A percentile compares a stretch with the other conserved stretches of the same genome.
These are phyloP conservation scores for Anguilla obscura DNA, from an alignment of 2,797 vertebrate species.

Conservation along the genomic window DNA sequence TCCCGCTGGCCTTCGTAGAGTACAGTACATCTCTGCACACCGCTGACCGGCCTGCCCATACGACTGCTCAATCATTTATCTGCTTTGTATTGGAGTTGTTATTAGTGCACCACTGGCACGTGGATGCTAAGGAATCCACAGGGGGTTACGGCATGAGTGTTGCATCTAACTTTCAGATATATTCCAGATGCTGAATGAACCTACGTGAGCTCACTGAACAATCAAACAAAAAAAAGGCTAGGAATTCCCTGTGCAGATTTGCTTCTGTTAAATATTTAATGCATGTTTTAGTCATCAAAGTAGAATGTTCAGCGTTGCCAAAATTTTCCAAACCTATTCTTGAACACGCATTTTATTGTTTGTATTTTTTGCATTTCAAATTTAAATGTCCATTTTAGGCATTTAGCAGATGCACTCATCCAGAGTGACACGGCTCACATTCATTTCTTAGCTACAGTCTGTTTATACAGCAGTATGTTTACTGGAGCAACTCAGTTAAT, in stretches of 20 bases:
- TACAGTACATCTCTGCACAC: background rate
- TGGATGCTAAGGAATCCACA: background rate
- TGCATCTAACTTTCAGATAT: background rate
- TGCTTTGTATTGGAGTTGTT: background rate
- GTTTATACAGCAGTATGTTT: background rate
- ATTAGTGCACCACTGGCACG: background rate
- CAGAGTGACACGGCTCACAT: background rate
- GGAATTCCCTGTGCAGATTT: background rate
- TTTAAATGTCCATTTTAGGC: background rate
- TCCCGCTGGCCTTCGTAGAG: background rate
- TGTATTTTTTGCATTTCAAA: background rate
- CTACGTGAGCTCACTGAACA: background rate
- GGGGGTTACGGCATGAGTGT: background rate
- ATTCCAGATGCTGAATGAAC: background rate
- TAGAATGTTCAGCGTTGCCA: background rate
- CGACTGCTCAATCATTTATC: background rate
- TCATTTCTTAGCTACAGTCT: background rate
- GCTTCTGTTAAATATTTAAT: background rate
- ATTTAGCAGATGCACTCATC: background rate
- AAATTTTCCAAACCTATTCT: background rate
- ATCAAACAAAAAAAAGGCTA: background rate
- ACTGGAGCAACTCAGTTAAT: background rate
- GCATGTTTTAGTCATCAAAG: background rate
- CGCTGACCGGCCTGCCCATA: background rate
- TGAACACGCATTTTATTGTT: background rate